Base-by-base conservation (phyloP, 2,113 vertebrate genomes). In the Lamprologus lemairii region DNA sequence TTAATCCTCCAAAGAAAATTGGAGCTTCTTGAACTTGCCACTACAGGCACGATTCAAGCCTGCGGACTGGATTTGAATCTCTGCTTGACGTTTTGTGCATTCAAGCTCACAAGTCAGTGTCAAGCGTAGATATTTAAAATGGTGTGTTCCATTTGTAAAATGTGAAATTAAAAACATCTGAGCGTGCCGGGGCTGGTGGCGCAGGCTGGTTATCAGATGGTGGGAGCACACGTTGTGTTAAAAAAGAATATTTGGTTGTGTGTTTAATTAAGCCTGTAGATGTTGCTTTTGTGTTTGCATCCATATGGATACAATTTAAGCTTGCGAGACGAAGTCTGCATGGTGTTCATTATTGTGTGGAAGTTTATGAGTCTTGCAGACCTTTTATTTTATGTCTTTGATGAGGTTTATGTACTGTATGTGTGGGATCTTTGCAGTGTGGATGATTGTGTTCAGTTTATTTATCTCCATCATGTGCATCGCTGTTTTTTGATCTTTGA, bases 301-400 rank as follows among this genome's bases (percentile, higher is more conserved):
- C 81, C 92, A 93, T 81, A 88, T 92, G 90, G 84, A 85, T 85
- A 9, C 63, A 87, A 73, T 93, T 90, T 89, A 13, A 45, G 68
- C 51, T 47, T 65, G 33, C 53, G 68, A 75, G 37, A 86, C 78
- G 9, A 88, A 85, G 83, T 82, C 57, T 63, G n/a, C 47, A 11
- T 51, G 51, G 45, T 80, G 9, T 33, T n/a, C 19, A 35, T 58
- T 81, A 60, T 53, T 49, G 17, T 21, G 58, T 82, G 83, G 33
- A 80, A 14, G 63, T 88, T 84, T 84, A 79, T 68, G 57, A 63
- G 31, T 87, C 58, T 42, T 45, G 71, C 80, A 11, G 33, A 21
- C 40, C 26, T 54, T 87, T 86, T 87, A 90, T 89, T 85, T 81
- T 53, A 7, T 79, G 49, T 63, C 78, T 87, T 87, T 88, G 42